Conservation (phyloP, 2,888 invertebrate species). For the Drosophila multiciliata region DNA sequence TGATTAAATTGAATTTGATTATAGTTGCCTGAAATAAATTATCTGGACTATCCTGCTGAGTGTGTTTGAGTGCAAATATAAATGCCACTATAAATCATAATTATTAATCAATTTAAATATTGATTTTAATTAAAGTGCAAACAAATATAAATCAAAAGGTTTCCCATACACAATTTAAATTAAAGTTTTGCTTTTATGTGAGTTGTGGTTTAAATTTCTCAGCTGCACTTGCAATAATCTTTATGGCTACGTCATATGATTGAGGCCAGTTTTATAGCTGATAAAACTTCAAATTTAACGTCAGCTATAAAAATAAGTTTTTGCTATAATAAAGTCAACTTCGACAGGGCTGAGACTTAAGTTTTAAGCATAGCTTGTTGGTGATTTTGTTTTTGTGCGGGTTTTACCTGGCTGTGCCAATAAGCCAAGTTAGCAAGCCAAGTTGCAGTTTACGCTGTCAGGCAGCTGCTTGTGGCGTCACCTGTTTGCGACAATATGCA, state of each 20-base stretch:
- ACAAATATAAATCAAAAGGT: background rate
- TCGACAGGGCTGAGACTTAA: constrained; percentile 19
- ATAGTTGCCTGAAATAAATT: background rate
- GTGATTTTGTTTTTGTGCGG: constrained; percentile 10
- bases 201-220: background rate
- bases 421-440: constrained; percentile 52
- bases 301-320: constrained; percentile 18
- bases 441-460: constrained; percentile 45
- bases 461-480: constrained; percentile 47
- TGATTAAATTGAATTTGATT: background rate
- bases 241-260: constrained; percentile 18
- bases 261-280: constrained; percentile 23
- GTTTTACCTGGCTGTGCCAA: constrained; percentile 37
- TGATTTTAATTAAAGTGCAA: background rate
- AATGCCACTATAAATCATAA: background rate
- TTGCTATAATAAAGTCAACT: constrained; percentile 24
- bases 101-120: background rate
- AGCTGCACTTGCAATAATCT: background rate
- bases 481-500: constrained; percentile 72
- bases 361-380: constrained; percentile 11
- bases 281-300: constrained; percentile 20
- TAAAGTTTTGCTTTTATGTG: background rate
- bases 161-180: background rate
- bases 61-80: background rate
- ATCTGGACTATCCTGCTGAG: background rate